A percentile compares a stretch with the other conserved stretches of the same genome.
phyloP scores from a whole-genome alignment of 1,140 invertebrate species.

The Drusus annulatus region DNA sequence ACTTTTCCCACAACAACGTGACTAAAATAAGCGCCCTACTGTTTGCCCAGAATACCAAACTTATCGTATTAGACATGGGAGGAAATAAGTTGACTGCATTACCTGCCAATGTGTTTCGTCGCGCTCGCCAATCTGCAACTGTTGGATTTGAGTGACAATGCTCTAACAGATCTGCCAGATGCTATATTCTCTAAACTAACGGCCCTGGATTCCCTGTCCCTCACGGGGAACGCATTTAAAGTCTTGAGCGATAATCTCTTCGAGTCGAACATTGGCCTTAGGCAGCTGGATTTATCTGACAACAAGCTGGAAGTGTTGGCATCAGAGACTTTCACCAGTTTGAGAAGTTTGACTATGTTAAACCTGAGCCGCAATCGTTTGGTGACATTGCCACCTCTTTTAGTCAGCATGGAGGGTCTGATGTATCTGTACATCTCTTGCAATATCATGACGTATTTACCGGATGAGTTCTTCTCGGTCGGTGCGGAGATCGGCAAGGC shows the following conservation, averaged over 20 bases:
- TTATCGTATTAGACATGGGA: background rate
- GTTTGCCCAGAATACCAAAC: constrained; percentile 3
- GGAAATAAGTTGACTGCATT: background rate
- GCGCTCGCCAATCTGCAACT: constrained; percentile 3
- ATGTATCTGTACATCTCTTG: background rate
- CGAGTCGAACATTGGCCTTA: background rate
- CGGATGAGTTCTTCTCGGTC: constrained; percentile 6
- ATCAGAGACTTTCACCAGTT: background rate
- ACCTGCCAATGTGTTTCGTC: constrained; percentile 1
- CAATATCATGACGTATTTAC: constrained; percentile 18
- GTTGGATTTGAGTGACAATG: constrained; percentile 21
- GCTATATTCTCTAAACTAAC: background rate
- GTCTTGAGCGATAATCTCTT: background rate
- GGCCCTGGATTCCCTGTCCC: background rate
- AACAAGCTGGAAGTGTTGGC: constrained; percentile 23
- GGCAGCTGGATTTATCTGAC: background rate
- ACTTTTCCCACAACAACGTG: constrained; percentile 29
- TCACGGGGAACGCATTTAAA: constrained; percentile 4
- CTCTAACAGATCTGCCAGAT: background rate
- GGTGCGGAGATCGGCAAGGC: background rate
- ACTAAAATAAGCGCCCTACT: background rate
- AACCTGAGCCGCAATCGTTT: constrained; percentile 27
- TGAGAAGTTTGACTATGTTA: background rate
- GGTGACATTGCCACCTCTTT: background rate
- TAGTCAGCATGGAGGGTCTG: background rate